phyloP scores from a whole-genome alignment of 2,113 vertebrate genomes.

The Hyperopisus bebe region DNA sequence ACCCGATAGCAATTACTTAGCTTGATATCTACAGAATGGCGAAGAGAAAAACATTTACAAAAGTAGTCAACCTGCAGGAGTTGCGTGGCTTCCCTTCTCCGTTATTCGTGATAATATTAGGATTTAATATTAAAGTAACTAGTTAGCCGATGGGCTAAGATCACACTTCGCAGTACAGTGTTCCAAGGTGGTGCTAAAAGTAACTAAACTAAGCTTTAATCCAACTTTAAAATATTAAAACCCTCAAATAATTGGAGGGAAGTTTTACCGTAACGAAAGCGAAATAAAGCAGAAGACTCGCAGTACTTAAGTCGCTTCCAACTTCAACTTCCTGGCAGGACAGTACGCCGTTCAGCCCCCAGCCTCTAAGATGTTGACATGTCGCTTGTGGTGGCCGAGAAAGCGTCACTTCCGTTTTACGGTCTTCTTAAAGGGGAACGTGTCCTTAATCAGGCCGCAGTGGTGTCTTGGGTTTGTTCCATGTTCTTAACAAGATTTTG shows the following conservation, averaged over 20 bases:
- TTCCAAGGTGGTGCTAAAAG: background rate
- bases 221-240: background rate
- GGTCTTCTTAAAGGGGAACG: background rate
- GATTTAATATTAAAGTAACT: background rate
- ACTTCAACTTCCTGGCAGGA: background rate
- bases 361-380: background rate
- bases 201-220: background rate
- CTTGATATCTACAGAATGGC: background rate
- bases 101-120: background rate
- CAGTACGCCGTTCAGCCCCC: background rate
- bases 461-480: background rate
- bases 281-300: background rate
- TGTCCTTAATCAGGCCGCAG: background rate
- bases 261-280: background rate
- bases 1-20: background rate
- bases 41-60: background rate
- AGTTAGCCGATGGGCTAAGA: background rate
- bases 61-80: background rate
- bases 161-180: background rate
- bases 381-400: background rate
- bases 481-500: background rate
- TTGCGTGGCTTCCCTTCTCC: background rate
- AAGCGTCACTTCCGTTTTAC: background rate
- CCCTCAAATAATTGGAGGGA: background rate
- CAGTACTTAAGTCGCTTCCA: background rate